phyloP scores from a whole-genome alignment of 2,113 vertebrate genomes.

The Rhombomys opimus region DNA sequence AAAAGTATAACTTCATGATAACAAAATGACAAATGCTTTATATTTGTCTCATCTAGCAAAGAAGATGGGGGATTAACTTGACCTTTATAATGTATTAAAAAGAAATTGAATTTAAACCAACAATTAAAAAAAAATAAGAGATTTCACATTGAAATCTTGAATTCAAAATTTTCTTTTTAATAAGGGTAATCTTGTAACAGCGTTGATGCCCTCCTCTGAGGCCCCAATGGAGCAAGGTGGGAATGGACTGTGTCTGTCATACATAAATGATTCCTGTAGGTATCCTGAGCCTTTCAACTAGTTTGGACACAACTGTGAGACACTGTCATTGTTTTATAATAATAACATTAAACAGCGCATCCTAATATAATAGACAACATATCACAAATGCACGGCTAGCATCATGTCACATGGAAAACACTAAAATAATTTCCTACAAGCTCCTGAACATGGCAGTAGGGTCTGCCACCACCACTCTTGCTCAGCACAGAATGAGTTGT shows the following conservation, averaged over 20 bases:
- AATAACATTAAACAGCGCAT: not conserved
- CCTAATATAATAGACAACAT: not conserved
- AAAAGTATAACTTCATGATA: not conserved
- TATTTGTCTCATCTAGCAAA: not conserved
- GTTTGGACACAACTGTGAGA: not conserved
- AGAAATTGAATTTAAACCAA: not conserved
- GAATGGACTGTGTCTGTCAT: not conserved
- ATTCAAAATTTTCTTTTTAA: not conserved
- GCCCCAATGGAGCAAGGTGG: not conserved
- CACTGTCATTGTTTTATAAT: no score
- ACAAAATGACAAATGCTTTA: not conserved
- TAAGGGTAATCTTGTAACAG: not conserved
- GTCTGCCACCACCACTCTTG: no score
- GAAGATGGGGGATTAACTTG: not conserved
- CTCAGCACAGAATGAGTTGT: not conserved
- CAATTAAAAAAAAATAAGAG: not conserved
- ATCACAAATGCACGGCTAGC: not conserved
- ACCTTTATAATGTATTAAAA: not conserved
- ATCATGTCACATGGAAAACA: no score
- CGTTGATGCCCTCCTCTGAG: not conserved
- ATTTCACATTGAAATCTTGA: not conserved
- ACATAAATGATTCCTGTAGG: not conserved
- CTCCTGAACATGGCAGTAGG: not conserved
- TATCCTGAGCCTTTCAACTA: not conserved
- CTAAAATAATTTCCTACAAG: not conserved